Evolutionary conservation across 2,888 invertebrate species (phyloP), one percentile per base, ranked within the genome.

Genomic region (Loripinus fragilis): DNA sequence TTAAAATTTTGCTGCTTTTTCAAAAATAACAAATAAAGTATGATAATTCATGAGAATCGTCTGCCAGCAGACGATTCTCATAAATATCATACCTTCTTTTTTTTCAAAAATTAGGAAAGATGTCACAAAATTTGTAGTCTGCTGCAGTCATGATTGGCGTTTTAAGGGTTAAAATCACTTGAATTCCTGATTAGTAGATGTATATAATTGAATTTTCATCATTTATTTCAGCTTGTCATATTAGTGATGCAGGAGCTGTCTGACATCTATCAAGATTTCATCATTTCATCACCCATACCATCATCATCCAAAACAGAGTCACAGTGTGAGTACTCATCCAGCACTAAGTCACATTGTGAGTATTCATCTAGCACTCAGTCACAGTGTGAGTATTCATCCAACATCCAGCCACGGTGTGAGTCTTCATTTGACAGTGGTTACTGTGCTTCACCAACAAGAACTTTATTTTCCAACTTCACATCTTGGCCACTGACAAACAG

Each of bases 371-470:
- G 2, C 5, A 60, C 17, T 30, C 60, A 33, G 1, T 33, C 60
- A 2, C 60, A 20, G 3, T 25, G 71, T 23, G 84, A 88, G 67
- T 30, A 83, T 28, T 83, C 88, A 2, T 30, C 60, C 30, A 33
- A 20, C 5, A 60, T 17, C 15, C 60, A 33, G 1, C 20, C 60
- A 2, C 60, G 33, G 3, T 25, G 71, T 23, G 84, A 88, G 67
- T 30, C 85, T 28, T 83, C 88, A 2, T 87, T 87, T 73, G 88
- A 89, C 71, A 88, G 89, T 80, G 89, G 89, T 8, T 87, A 87
- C 74, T 74, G 76, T 48, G 78, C 86, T 35, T 81, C 87, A 10
- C 80, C 83, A 17, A 42, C 70, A 20, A 60, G 60, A 60, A 25
- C 17, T 17, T 60, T 33, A 33, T 60, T 60, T 28, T 2, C 28